phyloP scores from a whole-genome alignment of 2,888 invertebrate genomes.

The Drosophila falleni region DNA sequence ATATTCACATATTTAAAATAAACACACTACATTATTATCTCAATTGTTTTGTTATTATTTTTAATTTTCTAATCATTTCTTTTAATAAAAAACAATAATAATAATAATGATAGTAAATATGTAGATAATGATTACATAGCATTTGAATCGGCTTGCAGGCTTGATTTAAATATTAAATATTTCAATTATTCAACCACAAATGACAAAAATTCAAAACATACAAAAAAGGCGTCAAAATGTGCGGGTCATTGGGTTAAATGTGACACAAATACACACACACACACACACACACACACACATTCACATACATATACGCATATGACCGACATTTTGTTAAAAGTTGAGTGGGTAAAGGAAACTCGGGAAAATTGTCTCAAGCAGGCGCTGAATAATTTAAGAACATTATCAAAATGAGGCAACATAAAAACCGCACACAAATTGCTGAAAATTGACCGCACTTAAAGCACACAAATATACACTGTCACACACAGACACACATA shows the following conservation, averaged over 20 bases:
- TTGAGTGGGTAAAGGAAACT: background rate
- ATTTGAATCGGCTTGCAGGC: background rate
- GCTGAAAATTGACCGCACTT: slow-evolving; percentile 76
- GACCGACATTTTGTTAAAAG: slow-evolving; percentile 15
- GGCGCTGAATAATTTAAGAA: slow-evolving; percentile 67
- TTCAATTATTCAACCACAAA: slow-evolving; percentile 74
- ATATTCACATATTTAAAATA: too few relatives aligned
- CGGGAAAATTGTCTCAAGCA: slow-evolving; percentile 63
- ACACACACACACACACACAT: slow-evolving; percentile 18
- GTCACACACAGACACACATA: slow-evolving; percentile 5
- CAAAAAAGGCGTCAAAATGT: slow-evolving; percentile 45
- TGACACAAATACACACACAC: slow-evolving; percentile 23
- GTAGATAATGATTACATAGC: background rate
- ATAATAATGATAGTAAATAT: background rate
- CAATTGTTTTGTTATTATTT: too few relatives aligned
- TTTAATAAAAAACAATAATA: background rate
- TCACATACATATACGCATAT: slow-evolving; percentile 7
- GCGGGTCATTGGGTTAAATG: slow-evolving; percentile 57
- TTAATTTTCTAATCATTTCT: too few relatives aligned
- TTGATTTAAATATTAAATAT: slow-evolving; percentile 70
- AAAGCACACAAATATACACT: slow-evolving; percentile 32
- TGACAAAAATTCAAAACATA: slow-evolving; percentile 51
- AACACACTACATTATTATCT: too few relatives aligned
- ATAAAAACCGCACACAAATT: slow-evolving; percentile 69
- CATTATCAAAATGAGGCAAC: slow-evolving; percentile 53